Evolutionary conservation across 2,797 vertebrate species (phyloP).

Genomic region (Hafferia zeledoni): DNA sequence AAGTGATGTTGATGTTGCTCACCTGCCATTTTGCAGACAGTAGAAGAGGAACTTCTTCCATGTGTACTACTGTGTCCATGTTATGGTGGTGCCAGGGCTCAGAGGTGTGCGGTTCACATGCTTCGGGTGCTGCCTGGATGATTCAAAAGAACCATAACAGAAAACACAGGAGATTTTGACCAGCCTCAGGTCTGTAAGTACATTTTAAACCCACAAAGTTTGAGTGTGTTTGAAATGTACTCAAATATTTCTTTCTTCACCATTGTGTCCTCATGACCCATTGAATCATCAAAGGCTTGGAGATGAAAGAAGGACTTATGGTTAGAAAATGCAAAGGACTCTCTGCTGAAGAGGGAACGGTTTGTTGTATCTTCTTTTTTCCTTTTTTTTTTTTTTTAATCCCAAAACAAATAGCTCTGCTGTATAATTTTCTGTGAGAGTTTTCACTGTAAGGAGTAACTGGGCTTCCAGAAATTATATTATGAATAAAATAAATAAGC

Average conservation of each 20-base stretch:
- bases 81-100: slow-evolving; percentile 65
- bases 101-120: slow-evolving; percentile 52
- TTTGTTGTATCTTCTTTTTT: slow-evolving; percentile 22
- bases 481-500: slow-evolving; percentile 22
- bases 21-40: slow-evolving; percentile 66
- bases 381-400: not conserved
- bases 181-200: slow-evolving; percentile 72
- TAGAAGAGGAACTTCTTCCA: slow-evolving; percentile 60
- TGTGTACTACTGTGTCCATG: slow-evolving; percentile 35
- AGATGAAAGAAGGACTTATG: slow-evolving; percentile 62
- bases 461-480: not conserved
- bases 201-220: slow-evolving; percentile 73
- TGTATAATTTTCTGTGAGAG: slow-evolving; percentile 26
- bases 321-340: slow-evolving; percentile 49
- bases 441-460: slow-evolving; percentile 21
- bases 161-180: slow-evolving; percentile 69
- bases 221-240: slow-evolving; percentile 75
- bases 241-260: slow-evolving; percentile 63
- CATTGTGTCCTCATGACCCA: slow-evolving; percentile 57
- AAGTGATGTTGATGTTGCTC: slow-evolving; percentile 53
- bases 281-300: slow-evolving; percentile 57
- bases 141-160: slow-evolving; percentile 63
- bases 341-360: slow-evolving; percentile 40
- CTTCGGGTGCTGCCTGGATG: slow-evolving; percentile 60
- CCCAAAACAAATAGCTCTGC: slow-evolving; percentile 35